Evolutionary conservation across 2,797 vertebrate species (phyloP).

Genomic region (Chaetophractus vellerosus): DNA sequence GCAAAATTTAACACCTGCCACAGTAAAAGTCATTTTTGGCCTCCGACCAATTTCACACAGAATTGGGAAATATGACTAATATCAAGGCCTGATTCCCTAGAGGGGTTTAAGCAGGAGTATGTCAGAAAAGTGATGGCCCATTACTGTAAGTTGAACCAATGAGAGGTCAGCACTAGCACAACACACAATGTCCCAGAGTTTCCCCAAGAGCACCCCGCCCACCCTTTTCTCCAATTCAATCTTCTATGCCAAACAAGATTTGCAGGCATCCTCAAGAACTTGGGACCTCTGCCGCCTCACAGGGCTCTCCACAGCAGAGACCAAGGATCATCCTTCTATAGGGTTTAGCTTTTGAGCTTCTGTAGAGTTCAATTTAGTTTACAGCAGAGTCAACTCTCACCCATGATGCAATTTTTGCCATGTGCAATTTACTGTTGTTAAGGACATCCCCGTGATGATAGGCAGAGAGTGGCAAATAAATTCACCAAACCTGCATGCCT

Average conservation of each 20-base stretch:
- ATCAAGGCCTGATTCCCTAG: slow-evolving; percentile 72
- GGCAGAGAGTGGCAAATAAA: neutral
- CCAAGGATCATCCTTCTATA: neutral
- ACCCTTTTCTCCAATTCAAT: neutral
- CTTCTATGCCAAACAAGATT: slow-evolving; percentile 8
- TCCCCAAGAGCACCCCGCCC: neutral
- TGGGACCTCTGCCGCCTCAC: neutral
- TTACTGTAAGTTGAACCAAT: neutral
- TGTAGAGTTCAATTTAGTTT: neutral
- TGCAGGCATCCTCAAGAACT: neutral
- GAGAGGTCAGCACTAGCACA: neutral
- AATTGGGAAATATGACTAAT: slow-evolving; percentile 84
- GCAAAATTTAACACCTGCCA: slow-evolving; percentile 79
- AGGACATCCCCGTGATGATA: neutral
- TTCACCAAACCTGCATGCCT: neutral
- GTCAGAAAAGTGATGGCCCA: slow-evolving; percentile 32
- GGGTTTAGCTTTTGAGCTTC: neutral
- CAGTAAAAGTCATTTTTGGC: slow-evolving; percentile 81
- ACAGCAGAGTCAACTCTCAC: neutral
- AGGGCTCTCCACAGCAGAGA: neutral
- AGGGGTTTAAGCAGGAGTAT: slow-evolving; percentile 24
- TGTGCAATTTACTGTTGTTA: neutral
- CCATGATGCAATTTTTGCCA: neutral
- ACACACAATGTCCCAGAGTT: neutral
- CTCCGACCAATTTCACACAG: slow-evolving; percentile 84